These are phyloP conservation scores for Microvelia longipes DNA, from an alignment of 1,140 invertebrate genomes.

Conservation along the genomic window DNA sequence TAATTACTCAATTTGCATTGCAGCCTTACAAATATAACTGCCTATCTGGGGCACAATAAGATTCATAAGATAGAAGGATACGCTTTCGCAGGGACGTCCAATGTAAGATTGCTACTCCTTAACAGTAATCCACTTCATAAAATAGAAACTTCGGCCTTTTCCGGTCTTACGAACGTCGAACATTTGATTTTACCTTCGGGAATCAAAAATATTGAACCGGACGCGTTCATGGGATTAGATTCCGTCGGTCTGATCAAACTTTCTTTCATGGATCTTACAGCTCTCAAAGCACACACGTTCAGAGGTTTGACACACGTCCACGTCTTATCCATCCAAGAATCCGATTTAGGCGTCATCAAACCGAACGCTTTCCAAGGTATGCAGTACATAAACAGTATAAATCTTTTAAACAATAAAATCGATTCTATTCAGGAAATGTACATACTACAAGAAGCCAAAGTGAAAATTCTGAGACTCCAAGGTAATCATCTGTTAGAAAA, in stretches of 20 bases:
- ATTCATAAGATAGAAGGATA: constrained; percentile 60
- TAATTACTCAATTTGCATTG: constrained; percentile 63
- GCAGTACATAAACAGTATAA: constrained; percentile 46
- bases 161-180: constrained; percentile 59
- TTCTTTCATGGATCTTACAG: constrained; percentile 61
- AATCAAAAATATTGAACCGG: constrained; percentile 52
- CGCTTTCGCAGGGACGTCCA: constrained; percentile 66
- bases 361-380: constrained; percentile 55
- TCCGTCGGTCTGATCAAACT: constrained; percentile 57
- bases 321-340: constrained; percentile 55
- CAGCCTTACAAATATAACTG: constrained; percentile 63
- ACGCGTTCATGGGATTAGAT: constrained; percentile 64
- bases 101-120: constrained; percentile 54
- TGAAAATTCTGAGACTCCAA: constrained; percentile 50
- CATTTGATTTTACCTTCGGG: constrained; percentile 59
- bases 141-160: constrained; percentile 58
- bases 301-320: constrained; percentile 56
- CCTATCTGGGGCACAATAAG: constrained; percentile 58
- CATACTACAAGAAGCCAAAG: constrained; percentile 45
- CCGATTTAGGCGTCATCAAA: constrained; percentile 55
- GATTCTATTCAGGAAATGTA: constrained; percentile 57
- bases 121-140: constrained; percentile 58
- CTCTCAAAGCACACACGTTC: constrained; percentile 52
- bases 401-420: constrained; percentile 68
- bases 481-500: constrained; percentile 67